Evolutionary conservation across 2,888 invertebrate genomes (phyloP).

Genomic region (Metopia argyrocephala): DNA sequence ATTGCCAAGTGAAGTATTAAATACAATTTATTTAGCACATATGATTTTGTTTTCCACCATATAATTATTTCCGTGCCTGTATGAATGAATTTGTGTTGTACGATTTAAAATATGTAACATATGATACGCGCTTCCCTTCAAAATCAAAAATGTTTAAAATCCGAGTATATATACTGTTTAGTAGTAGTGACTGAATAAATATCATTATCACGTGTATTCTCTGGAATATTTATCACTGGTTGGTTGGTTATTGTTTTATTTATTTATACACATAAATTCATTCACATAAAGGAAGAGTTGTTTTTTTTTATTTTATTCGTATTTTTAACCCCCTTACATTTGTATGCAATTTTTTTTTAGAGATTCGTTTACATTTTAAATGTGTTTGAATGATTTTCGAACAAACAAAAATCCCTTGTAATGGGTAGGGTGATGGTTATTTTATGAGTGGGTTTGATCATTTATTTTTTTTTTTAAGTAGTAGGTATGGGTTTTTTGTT

Average conservation of each 20-base stretch:
- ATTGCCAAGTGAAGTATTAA: no score
- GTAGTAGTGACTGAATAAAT: slow-evolving; percentile 7
- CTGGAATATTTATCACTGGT: slow-evolving; percentile 54
- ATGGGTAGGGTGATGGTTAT: neutral
- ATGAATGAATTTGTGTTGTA: no score
- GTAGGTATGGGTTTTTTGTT: no score
- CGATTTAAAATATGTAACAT: no score
- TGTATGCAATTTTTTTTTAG: slow-evolving; percentile 56
- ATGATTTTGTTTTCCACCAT: no score
- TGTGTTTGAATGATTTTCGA: slow-evolving; percentile 32
- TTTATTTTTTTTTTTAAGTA: no score
- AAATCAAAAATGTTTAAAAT: slow-evolving; percentile 33
- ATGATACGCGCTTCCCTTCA: slow-evolving; percentile 19
- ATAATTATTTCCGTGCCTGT: no score
- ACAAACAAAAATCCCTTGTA: slow-evolving; percentile 1
- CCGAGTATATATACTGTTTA: slow-evolving; percentile 6
- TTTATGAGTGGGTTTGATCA: slow-evolving; percentile 18
- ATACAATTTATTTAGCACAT: no score
- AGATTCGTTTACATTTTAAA: slow-evolving; percentile 62
- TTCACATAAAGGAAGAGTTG: neutral
- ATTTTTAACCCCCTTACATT: neutral
- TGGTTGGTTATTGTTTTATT: slow-evolving; percentile 59
- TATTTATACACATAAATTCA: slow-evolving; percentile 10
- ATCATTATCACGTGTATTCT: slow-evolving; percentile 38
- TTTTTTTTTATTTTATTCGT: slow-evolving; percentile 14